These are phyloP conservation scores for Himalopsyche anomala DNA, from an alignment of 2,888 invertebrate genomes.

Conservation along the genomic window DNA sequence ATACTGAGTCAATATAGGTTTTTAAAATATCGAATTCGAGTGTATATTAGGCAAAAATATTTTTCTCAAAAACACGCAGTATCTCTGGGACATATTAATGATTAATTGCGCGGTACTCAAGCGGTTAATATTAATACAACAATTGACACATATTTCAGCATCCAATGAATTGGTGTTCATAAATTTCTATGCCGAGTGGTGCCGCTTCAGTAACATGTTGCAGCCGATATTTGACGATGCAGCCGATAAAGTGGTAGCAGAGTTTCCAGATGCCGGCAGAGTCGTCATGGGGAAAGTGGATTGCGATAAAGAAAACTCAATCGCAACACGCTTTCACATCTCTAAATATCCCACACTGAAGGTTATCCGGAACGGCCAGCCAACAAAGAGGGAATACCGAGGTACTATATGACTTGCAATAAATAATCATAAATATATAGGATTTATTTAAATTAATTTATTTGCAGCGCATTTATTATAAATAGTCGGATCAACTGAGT, in stretches of 20 bases:
- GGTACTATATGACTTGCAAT: slow-evolving; percentile 73
- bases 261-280: slow-evolving; percentile 87
- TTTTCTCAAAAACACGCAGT: too few species aligned
- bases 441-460: too few species aligned
- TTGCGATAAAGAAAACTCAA: slow-evolving; percentile 93
- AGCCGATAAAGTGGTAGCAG: slow-evolving; percentile 87
- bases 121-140: too few species aligned
- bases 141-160: slow-evolving; percentile 79
- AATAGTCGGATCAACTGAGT: not conserved
- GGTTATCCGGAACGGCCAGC: slow-evolving; percentile 92
- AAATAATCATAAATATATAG: too few species aligned
- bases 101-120: too few species aligned
- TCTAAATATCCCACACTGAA: slow-evolving; percentile 99
- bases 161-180: slow-evolving; percentile 97
- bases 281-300: slow-evolving; percentile 98
- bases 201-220: slow-evolving; percentile 97
- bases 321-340: slow-evolving; percentile 95
- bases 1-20: too few species aligned
- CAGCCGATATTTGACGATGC: slow-evolving; percentile 98
- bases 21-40: too few species aligned
- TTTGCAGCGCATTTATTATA: slow-evolving; percentile 36
- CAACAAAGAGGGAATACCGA: slow-evolving; percentile 93
- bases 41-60: too few species aligned
- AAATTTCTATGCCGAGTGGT: slow-evolving; percentile 99
- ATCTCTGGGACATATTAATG: too few species aligned